Conservation (phyloP, 2,113 vertebrate species). For the Guaruba guarouba region DNA sequence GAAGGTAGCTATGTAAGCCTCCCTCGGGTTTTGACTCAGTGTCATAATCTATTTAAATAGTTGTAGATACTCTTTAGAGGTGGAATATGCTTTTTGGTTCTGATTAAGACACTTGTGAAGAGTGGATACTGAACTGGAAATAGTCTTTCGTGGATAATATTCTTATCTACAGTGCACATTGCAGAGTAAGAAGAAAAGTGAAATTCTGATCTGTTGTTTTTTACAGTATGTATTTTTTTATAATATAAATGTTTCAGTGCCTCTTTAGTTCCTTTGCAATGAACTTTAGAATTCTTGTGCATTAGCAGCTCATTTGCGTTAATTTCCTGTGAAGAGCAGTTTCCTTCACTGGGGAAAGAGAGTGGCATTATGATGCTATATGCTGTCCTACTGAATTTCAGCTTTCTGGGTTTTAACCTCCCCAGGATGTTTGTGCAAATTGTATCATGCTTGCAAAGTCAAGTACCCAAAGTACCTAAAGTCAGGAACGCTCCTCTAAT, state of each 20-base stretch:
- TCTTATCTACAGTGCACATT: background rate
- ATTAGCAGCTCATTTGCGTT: background rate
- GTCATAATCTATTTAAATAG: background rate
- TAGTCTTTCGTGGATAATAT: background rate
- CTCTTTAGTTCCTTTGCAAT: background rate
- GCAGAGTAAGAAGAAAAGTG: background rate
- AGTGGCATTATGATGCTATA: background rate
- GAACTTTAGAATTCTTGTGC: background rate
- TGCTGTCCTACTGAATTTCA: background rate
- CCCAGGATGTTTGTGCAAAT: background rate
- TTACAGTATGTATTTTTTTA: background rate
- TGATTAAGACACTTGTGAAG: background rate
- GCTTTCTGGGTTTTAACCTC: background rate
- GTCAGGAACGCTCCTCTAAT: background rate
- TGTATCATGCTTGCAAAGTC: background rate
- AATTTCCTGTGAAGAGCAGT: background rate
- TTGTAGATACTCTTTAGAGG: background rate
- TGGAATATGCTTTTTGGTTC: background rate
- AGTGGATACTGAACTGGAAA: background rate
- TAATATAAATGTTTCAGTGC: background rate
- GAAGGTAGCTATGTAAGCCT: background rate
- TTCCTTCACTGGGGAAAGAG: background rate
- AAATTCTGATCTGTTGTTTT: background rate
- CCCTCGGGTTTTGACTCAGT: background rate
- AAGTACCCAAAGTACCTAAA: accelerated